Evolutionary conservation across 2,113 vertebrate genomes (phyloP).

Genomic region (Sinocyclocheilus anshuiensis): DNA sequence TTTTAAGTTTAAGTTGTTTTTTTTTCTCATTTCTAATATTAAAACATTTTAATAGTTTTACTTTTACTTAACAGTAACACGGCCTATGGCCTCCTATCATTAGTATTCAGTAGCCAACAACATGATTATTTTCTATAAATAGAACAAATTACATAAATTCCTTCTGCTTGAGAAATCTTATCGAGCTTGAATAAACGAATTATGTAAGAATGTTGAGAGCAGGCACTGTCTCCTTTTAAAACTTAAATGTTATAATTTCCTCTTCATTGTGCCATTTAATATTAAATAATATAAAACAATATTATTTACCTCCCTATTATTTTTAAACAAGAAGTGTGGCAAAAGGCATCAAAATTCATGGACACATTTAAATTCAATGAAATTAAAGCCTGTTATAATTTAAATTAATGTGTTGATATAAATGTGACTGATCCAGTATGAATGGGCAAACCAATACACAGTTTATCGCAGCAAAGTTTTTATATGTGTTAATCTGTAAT

Average conservation of each 20-base stretch:
- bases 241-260: not conserved
- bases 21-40: too few species aligned
- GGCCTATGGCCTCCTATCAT: not conserved
- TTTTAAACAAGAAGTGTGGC: not conserved
- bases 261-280: not conserved
- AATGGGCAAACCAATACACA: not conserved
- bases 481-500: too few species aligned
- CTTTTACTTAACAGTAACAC: not conserved
- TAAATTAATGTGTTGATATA: not conserved
- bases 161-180: not conserved
- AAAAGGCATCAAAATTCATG: not conserved
- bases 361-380: not conserved
- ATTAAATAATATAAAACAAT: not conserved
- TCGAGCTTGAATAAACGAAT: not conserved
- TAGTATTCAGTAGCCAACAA: not conserved
- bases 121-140: not conserved
- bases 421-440: not conserved
- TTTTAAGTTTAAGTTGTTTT: not conserved
- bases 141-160: not conserved
- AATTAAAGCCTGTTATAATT: not conserved
- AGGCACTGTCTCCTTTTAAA: not conserved
- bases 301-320: not conserved
- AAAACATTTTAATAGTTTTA: not conserved
- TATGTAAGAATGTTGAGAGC: not conserved
- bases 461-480: not conserved